A percentile compares a stretch with the other conserved stretches of the same genome.
Conservation (phyloP, 2,113 vertebrate genomes). For the Archilochus colubris region DNA sequence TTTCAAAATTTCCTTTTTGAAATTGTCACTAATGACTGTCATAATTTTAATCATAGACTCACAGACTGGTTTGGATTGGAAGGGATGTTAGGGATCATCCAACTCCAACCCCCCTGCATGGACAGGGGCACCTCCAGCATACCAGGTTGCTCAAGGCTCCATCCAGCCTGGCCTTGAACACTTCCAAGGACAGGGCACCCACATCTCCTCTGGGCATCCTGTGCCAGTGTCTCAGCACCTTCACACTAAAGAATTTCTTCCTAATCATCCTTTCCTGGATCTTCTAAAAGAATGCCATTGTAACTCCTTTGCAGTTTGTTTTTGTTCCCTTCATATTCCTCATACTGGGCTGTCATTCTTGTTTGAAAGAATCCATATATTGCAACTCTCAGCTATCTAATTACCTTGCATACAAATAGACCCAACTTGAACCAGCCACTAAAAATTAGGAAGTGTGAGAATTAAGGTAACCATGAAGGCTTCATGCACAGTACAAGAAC, state of each 20-base stretch:
- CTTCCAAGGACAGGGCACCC: too few relatives aligned
- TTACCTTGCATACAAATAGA: background rate
- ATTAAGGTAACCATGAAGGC: background rate
- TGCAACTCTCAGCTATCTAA: background rate
- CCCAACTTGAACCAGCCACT: background rate
- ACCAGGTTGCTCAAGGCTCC: too few relatives aligned
- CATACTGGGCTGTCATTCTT: background rate
- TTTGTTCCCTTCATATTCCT: background rate
- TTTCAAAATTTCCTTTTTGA: background rate
- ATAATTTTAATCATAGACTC: background rate
- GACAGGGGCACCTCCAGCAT: too few relatives aligned
- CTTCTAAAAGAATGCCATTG: background rate
- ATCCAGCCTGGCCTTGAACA: too few relatives aligned
- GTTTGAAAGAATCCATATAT: background rate
- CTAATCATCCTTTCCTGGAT: too few relatives aligned
- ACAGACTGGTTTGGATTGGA: too few relatives aligned
- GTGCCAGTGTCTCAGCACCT: too few relatives aligned
- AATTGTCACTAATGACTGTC: background rate
- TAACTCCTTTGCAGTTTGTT: background rate
- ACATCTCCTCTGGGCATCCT: too few relatives aligned
- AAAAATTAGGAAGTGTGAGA: background rate
- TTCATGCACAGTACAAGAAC: background rate
- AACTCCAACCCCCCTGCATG: too few relatives aligned
- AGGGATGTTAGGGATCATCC: too few relatives aligned
- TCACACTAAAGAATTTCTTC: too few relatives aligned